These are phyloP conservation scores for Pterocles gutturalis DNA, from an alignment of 2,113 vertebrate genomes.

Conservation along the genomic window DNA sequence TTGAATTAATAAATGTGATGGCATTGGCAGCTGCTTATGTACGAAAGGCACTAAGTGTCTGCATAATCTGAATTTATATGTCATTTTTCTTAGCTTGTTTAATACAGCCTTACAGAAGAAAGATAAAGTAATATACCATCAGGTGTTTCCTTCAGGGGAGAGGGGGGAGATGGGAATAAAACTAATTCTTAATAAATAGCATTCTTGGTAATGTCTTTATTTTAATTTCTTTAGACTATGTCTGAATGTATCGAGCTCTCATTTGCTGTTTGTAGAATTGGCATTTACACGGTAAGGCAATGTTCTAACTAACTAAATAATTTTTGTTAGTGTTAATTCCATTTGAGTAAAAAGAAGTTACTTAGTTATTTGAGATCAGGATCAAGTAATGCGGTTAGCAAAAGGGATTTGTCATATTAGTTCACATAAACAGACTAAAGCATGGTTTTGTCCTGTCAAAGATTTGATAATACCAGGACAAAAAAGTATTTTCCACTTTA, in stretches of 20 bases:
- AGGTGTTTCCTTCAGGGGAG: not conserved
- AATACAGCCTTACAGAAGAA: not conserved
- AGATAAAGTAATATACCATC: not conserved
- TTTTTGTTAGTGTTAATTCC: constrained; percentile 30
- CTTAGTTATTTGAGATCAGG: not conserved
- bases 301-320: not conserved
- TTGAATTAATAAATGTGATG: not conserved
- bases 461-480: not conserved
- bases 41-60: not conserved
- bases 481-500: not conserved
- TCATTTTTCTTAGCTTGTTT: not conserved
- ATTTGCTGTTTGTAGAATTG: constrained; percentile 91
- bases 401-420: not conserved
- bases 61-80: not conserved
- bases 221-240: constrained; percentile 83
- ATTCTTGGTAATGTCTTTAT: constrained; percentile 71
- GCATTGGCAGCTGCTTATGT: not conserved
- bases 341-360: not conserved
- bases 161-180: not conserved
- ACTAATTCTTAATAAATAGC: not conserved
- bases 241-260: constrained; percentile 92
- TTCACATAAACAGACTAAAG: not conserved
- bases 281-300: constrained; percentile 89
- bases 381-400: not conserved
- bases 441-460: not conserved